Percentiles rank a stretch among this genome's conserved stretches.
Evolutionary conservation across 2,797 vertebrate species (phyloP).

Genomic region (Rallus crepitans): DNA sequence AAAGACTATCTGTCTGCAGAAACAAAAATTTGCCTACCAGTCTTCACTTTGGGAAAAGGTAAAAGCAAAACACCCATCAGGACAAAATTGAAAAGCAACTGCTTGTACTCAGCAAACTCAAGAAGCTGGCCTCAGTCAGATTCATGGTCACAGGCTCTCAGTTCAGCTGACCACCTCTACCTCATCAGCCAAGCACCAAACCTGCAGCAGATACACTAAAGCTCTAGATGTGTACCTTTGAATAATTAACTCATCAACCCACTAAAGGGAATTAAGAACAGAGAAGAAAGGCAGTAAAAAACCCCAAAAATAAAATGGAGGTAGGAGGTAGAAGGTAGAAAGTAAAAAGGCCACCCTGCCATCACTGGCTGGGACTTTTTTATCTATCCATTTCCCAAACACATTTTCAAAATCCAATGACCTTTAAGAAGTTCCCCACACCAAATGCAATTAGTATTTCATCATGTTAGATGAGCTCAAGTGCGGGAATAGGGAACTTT

Average conservation of each 20-base stretch:
- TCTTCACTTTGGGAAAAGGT: not conserved
- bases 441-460: slow-evolving; percentile 30
- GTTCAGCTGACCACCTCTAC: not conserved
- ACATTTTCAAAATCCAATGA: not conserved
- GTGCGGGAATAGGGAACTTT: slow-evolving; percentile 30
- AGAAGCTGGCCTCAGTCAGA: not conserved
- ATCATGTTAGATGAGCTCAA: slow-evolving; percentile 23
- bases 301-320: not conserved
- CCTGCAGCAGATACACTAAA: not conserved
- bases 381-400: not conserved
- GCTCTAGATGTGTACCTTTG: not conserved
- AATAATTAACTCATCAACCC: not conserved
- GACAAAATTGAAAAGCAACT: not conserved
- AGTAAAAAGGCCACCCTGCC: not conserved
- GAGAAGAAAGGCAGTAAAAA: not conserved
- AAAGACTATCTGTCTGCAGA: not conserved
- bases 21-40: not conserved
- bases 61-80: not conserved
- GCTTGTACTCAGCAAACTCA: not conserved
- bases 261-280: not conserved
- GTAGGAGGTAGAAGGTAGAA: not conserved
- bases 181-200: not conserved
- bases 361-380: not conserved
- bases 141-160: not conserved
- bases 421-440: slow-evolving; percentile 43